Conservation (phyloP, 1,140 invertebrate species). For the Amyelois transitella region DNA sequence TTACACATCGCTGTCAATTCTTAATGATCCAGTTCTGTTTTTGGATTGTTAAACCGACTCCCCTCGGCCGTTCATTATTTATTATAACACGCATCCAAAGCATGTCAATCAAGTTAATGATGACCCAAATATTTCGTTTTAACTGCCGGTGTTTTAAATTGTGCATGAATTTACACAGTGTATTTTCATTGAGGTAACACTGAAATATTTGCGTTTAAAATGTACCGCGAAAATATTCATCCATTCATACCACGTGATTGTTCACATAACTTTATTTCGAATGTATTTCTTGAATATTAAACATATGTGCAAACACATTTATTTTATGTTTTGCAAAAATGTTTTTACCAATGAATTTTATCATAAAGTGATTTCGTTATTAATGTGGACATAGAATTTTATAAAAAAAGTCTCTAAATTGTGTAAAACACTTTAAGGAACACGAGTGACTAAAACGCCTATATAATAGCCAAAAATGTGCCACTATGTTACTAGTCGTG, state of each 20-base stretch:
- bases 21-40: not conserved
- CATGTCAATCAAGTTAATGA: not conserved
- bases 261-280: not conserved
- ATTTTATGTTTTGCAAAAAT: too few species aligned
- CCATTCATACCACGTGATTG: not conserved
- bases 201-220: not conserved
- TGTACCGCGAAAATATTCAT: not conserved
- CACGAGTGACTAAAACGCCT: too few species aligned
- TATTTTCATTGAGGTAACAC: not conserved
- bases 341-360: too few species aligned
- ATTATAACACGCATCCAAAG: not conserved
- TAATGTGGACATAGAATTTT: too few species aligned
- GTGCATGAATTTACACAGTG: not conserved
- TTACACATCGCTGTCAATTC: not conserved
- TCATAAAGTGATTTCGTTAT: too few species aligned
- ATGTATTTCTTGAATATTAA: too few species aligned
- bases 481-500: too few species aligned
- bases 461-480: too few species aligned
- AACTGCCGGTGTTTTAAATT: not conserved
- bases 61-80: not conserved
- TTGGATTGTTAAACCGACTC: not conserved
- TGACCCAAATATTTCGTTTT: not conserved
- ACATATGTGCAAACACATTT: too few species aligned
- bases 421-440: too few species aligned
- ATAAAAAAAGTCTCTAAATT: too few species aligned